Evolutionary conservation across 2,888 invertebrate species (phyloP), one percentile per base, ranked within the genome.

Genomic region (Crematogaster levior): DNA sequence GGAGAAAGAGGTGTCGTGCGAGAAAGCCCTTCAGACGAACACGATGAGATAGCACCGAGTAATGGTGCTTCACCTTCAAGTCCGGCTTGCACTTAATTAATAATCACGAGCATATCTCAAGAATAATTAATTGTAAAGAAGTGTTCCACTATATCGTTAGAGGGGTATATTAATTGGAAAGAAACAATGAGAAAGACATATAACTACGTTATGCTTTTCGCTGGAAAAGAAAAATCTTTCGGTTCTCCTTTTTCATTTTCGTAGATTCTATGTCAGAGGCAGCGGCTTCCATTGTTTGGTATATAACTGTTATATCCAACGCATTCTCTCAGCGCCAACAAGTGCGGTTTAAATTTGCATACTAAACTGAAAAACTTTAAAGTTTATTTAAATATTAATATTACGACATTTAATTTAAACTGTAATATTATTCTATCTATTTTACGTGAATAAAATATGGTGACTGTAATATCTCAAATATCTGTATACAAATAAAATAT

Each of bases 51-150:
- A 89, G 86, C 68, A 86, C 82, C 82, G 81, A 89, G 85, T 88
- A 91, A 90, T 89, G 63, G 86, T 77, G 88, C 88, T 84, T 82
- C 85, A 72, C 80, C 85, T 87, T 83, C 82, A 74, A 5, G 72
- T 74, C 60, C 60, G 86, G 85, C 83, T 88, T 88, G 85, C 88
- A 89, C 91, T 91, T 91, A 92, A 92, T 92, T 92, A 92, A 92
- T 92, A 92, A 91, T 87, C 87, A 82, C 86, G 63, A 51, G 74
- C 85, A 85, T 88, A 90, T 77, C 87, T 86, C 82, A 30, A 30
- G 84, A 83, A 86, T 89, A 89, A 91, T 89, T 68, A 77, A 77
- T 68, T 68, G 43, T 18, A 34, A 68, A 53, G 75, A 12, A 9
- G 5, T 40, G n/a, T 61, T 3, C n/a, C 15, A n/a, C 10, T 58